Conservation (phyloP, 2,113 vertebrate species). For the Actenoides hombroni region DNA sequence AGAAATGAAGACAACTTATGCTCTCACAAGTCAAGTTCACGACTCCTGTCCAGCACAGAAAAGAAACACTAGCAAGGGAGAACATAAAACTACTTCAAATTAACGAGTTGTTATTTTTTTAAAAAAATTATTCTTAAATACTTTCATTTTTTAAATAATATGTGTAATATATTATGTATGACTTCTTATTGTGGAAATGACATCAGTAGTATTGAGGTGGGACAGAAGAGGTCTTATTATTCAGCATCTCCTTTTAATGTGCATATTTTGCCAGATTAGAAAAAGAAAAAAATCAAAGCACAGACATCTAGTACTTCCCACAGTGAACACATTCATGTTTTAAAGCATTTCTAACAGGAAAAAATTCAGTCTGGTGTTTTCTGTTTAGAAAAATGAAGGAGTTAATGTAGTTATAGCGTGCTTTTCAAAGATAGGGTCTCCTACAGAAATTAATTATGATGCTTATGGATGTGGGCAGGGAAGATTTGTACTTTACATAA, state of each 20-base stretch:
- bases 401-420: fast-evolving
- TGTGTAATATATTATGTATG: neutral
- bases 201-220: neutral
- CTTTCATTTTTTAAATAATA: neutral
- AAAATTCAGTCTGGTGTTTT: neutral
- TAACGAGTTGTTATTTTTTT: neutral
- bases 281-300: neutral
- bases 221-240: neutral
- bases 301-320: neutral
- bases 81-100: neutral
- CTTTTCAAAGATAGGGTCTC: neutral
- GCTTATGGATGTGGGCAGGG: neutral
- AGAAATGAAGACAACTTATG: neutral
- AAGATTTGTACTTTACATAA: neutral
- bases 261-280: neutral
- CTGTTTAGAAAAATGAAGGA: neutral
- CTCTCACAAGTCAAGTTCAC: neutral
- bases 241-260: neutral
- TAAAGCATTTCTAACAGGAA: neutral
- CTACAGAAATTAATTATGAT: neutral
- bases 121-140: neutral
- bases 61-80: neutral
- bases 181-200: neutral
- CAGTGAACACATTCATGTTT: neutral
- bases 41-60: neutral